Evolutionary conservation across 2,888 invertebrate species (phyloP), one percentile per base, ranked within the genome.

Genomic region (Leptinotarsa juncta): DNA sequence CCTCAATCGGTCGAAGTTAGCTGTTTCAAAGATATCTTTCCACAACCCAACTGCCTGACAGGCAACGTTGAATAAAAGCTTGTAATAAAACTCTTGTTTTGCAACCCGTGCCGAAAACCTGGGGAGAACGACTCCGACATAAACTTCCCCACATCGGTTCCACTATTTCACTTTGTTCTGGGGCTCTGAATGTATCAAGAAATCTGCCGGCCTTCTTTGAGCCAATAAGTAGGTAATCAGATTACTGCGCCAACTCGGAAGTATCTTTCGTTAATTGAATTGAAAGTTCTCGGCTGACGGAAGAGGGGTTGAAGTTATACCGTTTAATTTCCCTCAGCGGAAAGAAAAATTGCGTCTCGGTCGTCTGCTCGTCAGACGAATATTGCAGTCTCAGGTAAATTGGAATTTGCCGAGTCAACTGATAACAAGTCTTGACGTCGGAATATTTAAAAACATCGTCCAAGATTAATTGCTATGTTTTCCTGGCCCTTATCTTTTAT

Each of bases 261-360:
- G 57, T 57, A 57, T 57, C 57, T 57, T 23, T 20, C 20, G 57
- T 57, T 57, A 57, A 57, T 57, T 57, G 57, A 57, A 57, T 57
- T 23, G 57, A 57, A 57, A 57, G 57, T 57, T 57, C 15, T 23
- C 57, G 12, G 23, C 14, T 23, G 57, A 55, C 57, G 53, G 10
- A 53, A 4, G 20, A 3, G 23, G 23, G 23, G 57, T 57, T 57
- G 23, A 23, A 20, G 57, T 57, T 57, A 57, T 14, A 57, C 18
- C 57, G 57, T 57, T 57, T 57, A 57, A 57, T 57, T 57, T 57
- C 14, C 57, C 23, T 14, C 14, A 23, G 20, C 57, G 57, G 15
- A 20, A 57, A 57, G 23, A 51, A 23, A 57, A 23, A 53, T 18
- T 23, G 12, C 23, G 23, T 23, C 57, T 57, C 12, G 55, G 18